Evolutionary conservation across 2,888 invertebrate species (phyloP).

Genomic region (Rhogogaster chlorosoma): DNA sequence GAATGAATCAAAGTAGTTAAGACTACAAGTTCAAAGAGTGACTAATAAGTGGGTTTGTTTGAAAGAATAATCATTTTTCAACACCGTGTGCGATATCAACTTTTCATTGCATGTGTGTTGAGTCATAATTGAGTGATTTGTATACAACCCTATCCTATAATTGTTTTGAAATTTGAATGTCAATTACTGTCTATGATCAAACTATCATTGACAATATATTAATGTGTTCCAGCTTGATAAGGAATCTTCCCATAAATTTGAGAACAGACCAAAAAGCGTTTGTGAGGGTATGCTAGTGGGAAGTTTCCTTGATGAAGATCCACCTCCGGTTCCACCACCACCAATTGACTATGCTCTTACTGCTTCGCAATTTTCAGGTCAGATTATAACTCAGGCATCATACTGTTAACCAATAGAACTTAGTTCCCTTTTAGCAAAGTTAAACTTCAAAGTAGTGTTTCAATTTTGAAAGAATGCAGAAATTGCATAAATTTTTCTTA

Average conservation of each 20-base stretch:
- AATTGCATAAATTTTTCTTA: background rate
- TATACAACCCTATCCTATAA: slow-evolving; percentile 2
- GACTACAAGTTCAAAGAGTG: background rate
- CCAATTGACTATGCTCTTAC: slow-evolving; percentile 81
- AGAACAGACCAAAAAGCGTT: slow-evolving; percentile 73
- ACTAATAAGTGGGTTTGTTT: background rate
- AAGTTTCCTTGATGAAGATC: slow-evolving; percentile 78
- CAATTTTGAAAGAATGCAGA: background rate
- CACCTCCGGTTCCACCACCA: slow-evolving; percentile 85
- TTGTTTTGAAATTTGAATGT: slow-evolving; percentile 31
- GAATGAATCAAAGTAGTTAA: background rate
- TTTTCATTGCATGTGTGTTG: slow-evolving; percentile 43
- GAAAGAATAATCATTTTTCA: background rate
- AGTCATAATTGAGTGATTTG: slow-evolving; percentile 37
- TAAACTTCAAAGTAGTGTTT: background rate
- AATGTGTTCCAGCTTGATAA: slow-evolving; percentile 72
- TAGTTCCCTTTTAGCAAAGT: background rate
- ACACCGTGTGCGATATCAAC: background rate
- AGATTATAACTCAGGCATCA: background rate
- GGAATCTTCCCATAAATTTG: slow-evolving; percentile 66
- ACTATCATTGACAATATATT: background rate
- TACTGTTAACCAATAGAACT: background rate
- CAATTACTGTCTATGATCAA: background rate
- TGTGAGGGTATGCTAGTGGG: slow-evolving; percentile 73
- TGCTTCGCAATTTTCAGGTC: slow-evolving; percentile 70